Evolutionary conservation across 2,888 invertebrate species (phyloP), one percentile per base, ranked within the genome.

Genomic region (Ennomos fuscantarius): DNA sequence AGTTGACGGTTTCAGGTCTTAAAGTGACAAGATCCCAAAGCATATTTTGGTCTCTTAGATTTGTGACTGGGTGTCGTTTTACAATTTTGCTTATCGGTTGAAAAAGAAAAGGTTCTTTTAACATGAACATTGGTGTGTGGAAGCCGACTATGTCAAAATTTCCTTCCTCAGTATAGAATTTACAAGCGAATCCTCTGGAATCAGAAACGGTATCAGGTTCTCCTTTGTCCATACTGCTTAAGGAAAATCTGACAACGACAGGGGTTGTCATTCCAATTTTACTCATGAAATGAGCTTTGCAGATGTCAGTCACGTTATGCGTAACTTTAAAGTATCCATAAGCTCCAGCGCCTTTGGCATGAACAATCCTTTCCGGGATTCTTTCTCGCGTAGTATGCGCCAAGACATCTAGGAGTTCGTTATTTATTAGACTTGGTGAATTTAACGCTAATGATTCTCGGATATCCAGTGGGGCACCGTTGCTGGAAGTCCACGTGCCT

Each of bases 41-140:
- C 96, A 96, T 97, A 76, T 98, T 96, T 0, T 95, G 87, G 84
- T 98, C 98, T 85, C 96, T 97, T 33, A 98, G 89, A 78, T 96
- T 95, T 0, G 96, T 97, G 15, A 93, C 95, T 0, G 99, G 99
- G 83, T 99, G 98, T 67, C 98, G 93, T 82, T 98, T 98, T 79
- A 98, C 97, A 0, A 98, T 96, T 82, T 98, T 97, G 66, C 98
- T 97, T 77, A 99, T 97, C 69, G 96, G 96, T 8, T 98, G 96
- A 84, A 99, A 99, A 35, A 96, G 84, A 8, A 96, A 86, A 0
- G 98, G 97, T 83, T 98, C 98, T 54, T 97, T 94, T 75, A 97
- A 94, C 78, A 97, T 97, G 87, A 97, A 98, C 69, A 98, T 95
- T 0, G 98, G 98, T 0, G 96, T 97, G 81, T 96, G 97, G 75